Base-by-base conservation (phyloP, 1,140 invertebrate species). In the Orius laevigatus region DNA sequence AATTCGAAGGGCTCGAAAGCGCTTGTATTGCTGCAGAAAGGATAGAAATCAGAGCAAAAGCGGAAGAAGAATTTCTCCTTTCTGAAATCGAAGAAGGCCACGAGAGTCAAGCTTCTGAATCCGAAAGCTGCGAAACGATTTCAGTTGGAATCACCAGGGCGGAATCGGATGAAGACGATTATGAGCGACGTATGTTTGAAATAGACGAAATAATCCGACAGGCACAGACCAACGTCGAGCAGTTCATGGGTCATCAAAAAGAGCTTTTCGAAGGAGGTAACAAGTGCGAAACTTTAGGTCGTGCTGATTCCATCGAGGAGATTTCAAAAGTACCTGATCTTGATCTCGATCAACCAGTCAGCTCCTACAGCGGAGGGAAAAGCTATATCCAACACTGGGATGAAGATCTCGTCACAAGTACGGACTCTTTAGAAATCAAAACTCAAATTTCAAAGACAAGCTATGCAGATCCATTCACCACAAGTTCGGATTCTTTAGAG, bases 1-100 rank as follows among this genome's bases (percentile, higher is more conserved):
- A 97, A 64, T 95, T 95, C 64, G 91, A 95, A 72, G 79, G 82
- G 1, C 63, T 95, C 1, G 92, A 97, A 64, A 78, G 75, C 50
- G 87, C 89, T 16, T 87, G 90, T 59, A 72, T 80, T 33, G 81
- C 88, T 60, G 81, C 79, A 1, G 79, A 86, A 53, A 70, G 79
- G 47, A 81, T 85, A 39, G 86, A 91, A 66, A 68, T 84, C 18
- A 73, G 78, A 53, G 86, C 81, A 0, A 81, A 85, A 59, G 79
- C 89, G 61, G 87, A 89, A 54, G 87, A 89, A 54, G 70, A 71
- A 47, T 79, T 82, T 40, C 60, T 90, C 33, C 65, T 93, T 2
- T 75, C 77, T 12, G 77, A 81, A 61, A 78, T 77, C 47, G 75
- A 77, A 55, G 74, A 78, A 64, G 73, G 72, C 2, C 75, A 75